Conservation (phyloP, 2,888 invertebrate genomes). For the Rotaria magnacalcarata region DNA sequence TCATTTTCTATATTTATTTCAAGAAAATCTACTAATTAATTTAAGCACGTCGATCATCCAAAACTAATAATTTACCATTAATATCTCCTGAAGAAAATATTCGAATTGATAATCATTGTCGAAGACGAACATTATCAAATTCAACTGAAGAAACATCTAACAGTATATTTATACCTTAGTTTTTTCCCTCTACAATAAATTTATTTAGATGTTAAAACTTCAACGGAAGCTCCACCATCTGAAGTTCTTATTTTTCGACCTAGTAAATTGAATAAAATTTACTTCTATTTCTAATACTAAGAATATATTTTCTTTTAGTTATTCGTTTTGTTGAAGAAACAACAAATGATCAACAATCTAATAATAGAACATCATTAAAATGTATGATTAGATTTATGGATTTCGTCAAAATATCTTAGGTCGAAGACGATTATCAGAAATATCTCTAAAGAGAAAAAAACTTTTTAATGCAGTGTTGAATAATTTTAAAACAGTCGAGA, state of each 20-base stretch:
- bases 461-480: too few relatives aligned
- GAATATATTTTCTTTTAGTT: neutral
- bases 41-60: neutral
- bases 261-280: neutral
- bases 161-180: too few relatives aligned
- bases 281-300: too few relatives aligned
- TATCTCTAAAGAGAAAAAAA: too few relatives aligned
- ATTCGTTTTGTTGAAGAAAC: neutral
- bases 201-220: neutral
- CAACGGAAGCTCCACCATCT: neutral
- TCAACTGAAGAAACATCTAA: neutral
- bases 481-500: too few relatives aligned
- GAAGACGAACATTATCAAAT: neutral
- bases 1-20: too few relatives aligned
- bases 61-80: neutral
- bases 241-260: constrained; percentile 25
- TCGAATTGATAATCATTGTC: neutral
- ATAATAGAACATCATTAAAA: neutral
- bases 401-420: too few relatives aligned
- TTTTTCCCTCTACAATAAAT: too few relatives aligned
- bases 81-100: neutral
- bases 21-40: neutral
- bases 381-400: neutral
- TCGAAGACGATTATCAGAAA: too few relatives aligned
- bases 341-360: neutral